Conservation (phyloP, 2,888 invertebrate genomes). For the Lingula anatina region DNA sequence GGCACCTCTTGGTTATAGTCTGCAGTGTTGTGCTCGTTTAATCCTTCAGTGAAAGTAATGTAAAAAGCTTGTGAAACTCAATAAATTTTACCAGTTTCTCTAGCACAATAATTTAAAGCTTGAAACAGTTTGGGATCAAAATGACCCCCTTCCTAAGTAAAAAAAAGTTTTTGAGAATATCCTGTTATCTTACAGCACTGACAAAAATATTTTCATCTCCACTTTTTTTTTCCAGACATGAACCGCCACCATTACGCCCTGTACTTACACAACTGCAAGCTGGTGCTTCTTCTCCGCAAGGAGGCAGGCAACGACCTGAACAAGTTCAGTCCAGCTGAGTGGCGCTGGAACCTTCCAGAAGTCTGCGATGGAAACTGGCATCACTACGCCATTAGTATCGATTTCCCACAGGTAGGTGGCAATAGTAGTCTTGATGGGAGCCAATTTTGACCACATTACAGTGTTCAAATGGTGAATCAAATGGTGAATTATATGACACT, state of each 20-base stretch:
- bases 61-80: too few species aligned
- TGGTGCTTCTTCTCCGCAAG: conserved; percentile 82
- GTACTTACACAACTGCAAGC: conserved; percentile 93
- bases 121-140: too few species aligned
- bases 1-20: too few species aligned
- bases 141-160: too few species aligned
- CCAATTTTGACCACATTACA: neutral
- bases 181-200: too few species aligned
- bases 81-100: too few species aligned
- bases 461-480: neutral
- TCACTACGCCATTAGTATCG: conserved; percentile 90
- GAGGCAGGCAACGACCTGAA: conserved; percentile 60
- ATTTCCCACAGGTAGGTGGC: conserved; percentile 73
- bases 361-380: conserved; percentile 99
- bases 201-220: too few species aligned
- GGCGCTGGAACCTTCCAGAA: conserved; percentile 92
- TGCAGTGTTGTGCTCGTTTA: too few species aligned
- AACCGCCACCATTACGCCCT: conserved; percentile 98
- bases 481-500: too few species aligned
- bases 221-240: conserved; percentile 88
- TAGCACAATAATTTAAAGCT: too few species aligned
- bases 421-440: neutral
- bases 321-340: conserved; percentile 83
- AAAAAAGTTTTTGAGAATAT: too few species aligned
- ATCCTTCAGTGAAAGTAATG: too few species aligned